A percentile compares a stretch with the other conserved stretches of the same genome.
Evolutionary conservation across 2,797 vertebrate genomes (phyloP).

Genomic region (Eidolon dupreanum): DNA sequence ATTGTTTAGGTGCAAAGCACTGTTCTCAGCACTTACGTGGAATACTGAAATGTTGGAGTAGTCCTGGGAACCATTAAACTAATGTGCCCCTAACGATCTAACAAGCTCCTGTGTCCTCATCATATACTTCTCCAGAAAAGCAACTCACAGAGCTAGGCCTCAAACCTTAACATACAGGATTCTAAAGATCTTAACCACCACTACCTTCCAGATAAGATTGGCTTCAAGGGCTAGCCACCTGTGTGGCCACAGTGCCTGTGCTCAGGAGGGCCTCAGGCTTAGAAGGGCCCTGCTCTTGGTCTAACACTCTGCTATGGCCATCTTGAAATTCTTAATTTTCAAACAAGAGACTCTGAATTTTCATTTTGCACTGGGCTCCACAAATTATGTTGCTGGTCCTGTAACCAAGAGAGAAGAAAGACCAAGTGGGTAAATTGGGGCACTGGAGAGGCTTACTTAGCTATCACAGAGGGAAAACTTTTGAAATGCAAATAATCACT

Average conservation of each 20-base stretch:
- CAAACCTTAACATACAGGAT: background rate
- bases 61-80: background rate
- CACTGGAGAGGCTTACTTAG: background rate
- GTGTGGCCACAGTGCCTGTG: too few species aligned
- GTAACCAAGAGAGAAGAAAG: background rate
- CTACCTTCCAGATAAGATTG: background rate
- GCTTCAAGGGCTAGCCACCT: background rate
- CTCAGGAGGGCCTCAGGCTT: background rate
- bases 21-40: background rate
- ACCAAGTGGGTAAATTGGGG: background rate
- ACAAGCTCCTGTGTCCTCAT: background rate
- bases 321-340: conserved; percentile 28
- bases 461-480: background rate
- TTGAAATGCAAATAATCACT: conserved; percentile 23
- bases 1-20: background rate
- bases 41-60: background rate
- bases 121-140: background rate
- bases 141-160: background rate
- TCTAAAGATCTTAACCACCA: background rate
- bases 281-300: background rate
- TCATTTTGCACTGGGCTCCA: background rate
- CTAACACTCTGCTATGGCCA: background rate
- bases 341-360: background rate
- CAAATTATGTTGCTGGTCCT: background rate
- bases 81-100: background rate